A percentile compares a stretch with the other conserved stretches of the same genome.
Conservation (phyloP, 2,113 vertebrate species). For the Platycercus adscitus region DNA sequence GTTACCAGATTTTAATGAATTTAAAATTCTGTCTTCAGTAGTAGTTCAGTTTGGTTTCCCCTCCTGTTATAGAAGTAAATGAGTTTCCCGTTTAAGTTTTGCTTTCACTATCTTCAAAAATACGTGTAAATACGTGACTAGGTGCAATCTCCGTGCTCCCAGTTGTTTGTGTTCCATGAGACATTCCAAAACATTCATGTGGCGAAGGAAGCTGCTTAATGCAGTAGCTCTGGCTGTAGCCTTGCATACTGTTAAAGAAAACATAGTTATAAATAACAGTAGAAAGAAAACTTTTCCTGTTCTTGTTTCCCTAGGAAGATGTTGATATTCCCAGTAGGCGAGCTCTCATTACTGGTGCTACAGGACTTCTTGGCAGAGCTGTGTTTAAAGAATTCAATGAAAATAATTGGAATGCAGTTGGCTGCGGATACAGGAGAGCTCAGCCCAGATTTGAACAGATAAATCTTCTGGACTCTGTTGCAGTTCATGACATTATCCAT, state of each 20-base stretch:
- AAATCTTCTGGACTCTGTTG: constrained; percentile 86
- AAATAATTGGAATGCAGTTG: constrained; percentile 84
- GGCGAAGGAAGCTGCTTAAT: not conserved
- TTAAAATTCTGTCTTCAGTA: not conserved
- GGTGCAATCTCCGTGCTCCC: not conserved
- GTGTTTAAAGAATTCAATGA: constrained; percentile 89
- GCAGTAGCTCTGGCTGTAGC: not conserved
- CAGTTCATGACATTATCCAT: constrained; percentile 83
- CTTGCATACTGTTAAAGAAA: not conserved
- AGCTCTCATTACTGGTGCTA: constrained; percentile 91
- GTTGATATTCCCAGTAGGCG: constrained; percentile 74
- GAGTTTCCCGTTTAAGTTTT: not conserved
- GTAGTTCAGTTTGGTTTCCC: not conserved
- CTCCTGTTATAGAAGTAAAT: not conserved
- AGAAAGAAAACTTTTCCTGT: not conserved
- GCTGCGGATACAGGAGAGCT: constrained; percentile 87
- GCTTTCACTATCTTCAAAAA: not conserved
- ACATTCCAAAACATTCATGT: not conserved
- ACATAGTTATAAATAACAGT: not conserved
- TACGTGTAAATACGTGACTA: not conserved
- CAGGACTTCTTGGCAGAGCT: constrained; percentile 91
- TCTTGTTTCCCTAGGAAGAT: constrained; percentile 77
- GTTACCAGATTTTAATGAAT: not conserved
- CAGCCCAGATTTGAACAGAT: constrained; percentile 86
- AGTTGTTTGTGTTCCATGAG: not conserved